A percentile compares a stretch with the other conserved stretches of the same genome.
phyloP scores from a whole-genome alignment of 2,888 invertebrate species.

The Phengaris arion region DNA sequence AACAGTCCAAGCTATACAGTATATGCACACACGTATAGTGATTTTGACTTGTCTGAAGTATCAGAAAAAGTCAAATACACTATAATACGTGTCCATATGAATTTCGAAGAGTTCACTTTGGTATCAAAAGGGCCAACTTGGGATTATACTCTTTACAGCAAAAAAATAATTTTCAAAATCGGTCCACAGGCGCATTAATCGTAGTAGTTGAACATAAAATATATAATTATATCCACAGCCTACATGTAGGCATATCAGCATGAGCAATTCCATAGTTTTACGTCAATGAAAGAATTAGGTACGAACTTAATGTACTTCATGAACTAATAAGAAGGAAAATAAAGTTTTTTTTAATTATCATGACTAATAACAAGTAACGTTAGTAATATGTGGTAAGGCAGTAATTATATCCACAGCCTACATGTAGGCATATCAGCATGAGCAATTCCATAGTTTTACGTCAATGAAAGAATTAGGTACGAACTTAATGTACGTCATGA shows the following conservation, averaged over 20 bases:
- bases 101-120: no score
- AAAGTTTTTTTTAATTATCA: background rate
- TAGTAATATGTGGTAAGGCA: background rate
- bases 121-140: no score
- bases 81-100: no score
- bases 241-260: constrained; percentile 9
- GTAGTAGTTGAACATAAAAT: background rate
- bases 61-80: no score
- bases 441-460: background rate
- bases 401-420: background rate
- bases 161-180: no score
- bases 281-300: background rate
- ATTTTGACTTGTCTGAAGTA: no score
- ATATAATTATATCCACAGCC: background rate
- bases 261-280: background rate
- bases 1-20: no score
- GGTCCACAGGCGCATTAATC: no score
- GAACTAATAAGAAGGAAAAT: no score
- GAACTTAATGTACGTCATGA: background rate
- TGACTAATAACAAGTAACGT: background rate
- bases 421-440: constrained; percentile 9
- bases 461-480: background rate
- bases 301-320: background rate
- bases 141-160: no score
- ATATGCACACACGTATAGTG: no score